phyloP scores from a whole-genome alignment of 30 jellyfish, hydroid and myxozoan species.

The Clytia hemisphaerica region DNA sequence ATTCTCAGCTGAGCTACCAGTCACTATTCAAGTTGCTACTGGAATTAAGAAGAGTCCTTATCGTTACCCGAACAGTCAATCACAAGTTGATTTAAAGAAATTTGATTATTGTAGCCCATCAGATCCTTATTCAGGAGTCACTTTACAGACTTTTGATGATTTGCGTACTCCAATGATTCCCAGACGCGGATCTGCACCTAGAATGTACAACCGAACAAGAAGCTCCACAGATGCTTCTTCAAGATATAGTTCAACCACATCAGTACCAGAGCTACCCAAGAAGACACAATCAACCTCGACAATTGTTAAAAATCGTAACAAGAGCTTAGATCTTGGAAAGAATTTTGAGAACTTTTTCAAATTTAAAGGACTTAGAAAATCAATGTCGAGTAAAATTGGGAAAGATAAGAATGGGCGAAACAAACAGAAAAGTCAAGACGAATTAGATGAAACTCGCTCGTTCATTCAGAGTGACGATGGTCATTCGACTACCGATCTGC shows the following conservation, averaged over 20 bases:
- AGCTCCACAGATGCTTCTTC: background rate
- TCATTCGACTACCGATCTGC: conserved; percentile 25
- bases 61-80: conserved; percentile 32
- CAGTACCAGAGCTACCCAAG: background rate
- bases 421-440: conserved; percentile 1
- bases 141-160: conserved; percentile 21
- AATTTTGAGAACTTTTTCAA: conserved; percentile 21
- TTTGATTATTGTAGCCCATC: conserved; percentile 1
- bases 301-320: conserved; percentile 3
- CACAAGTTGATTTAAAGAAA: conserved; percentile 7
- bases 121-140: conserved; percentile 19
- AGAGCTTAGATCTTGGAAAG: conserved; percentile 15
- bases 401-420: background rate
- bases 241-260: conserved; percentile 2
- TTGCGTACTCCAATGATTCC: conserved; percentile 8
- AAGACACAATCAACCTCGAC: background rate
- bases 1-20: conserved; percentile 74
- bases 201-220: background rate
- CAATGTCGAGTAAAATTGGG: conserved; percentile 2
- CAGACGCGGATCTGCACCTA: background rate
- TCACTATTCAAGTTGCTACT: conserved; percentile 57
- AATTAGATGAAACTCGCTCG: conserved; percentile 5
- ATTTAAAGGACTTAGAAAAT: conserved; percentile 19
- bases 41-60: conserved; percentile 38
- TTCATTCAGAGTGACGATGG: conserved; percentile 34